Percentiles rank a stretch among this genome's conserved stretches.
Conservation (phyloP, 1,140 invertebrate species). For the Paraescarpia echinospica region DNA sequence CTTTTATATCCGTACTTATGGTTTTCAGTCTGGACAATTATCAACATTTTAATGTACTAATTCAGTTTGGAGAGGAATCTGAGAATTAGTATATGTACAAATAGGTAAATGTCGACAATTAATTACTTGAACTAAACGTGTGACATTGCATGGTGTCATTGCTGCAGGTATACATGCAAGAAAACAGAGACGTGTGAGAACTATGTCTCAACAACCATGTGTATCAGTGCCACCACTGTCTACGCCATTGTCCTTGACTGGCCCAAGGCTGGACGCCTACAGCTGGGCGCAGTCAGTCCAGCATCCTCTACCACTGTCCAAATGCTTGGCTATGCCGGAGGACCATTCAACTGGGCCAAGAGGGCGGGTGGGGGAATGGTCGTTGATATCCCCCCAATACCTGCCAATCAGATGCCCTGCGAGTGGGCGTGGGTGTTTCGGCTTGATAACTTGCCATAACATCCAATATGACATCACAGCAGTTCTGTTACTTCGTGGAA, state of each 20-base stretch:
- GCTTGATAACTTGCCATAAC: neutral
- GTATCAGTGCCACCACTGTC: neutral
- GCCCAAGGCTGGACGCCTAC: neutral
- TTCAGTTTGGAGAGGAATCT: too few species aligned
- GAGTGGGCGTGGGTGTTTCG: constrained; percentile 13
- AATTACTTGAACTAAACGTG: neutral
- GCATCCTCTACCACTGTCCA: neutral
- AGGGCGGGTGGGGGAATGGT: constrained; percentile 2
- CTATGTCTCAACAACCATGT: neutral
- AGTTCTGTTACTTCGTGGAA: neutral
- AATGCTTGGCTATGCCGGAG: neutral
- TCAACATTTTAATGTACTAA: too few species aligned
- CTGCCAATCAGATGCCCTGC: neutral
- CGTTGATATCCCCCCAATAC: constrained; percentile 7
- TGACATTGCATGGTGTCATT: neutral
- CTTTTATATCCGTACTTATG: too few species aligned
- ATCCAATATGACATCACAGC: neutral
- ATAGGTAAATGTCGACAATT: too few species aligned
- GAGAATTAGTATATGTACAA: too few species aligned
- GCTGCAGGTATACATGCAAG: neutral
- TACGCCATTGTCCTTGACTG: constrained; percentile 17
- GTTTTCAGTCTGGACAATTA: too few species aligned
- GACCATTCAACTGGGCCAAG: constrained; percentile 11
- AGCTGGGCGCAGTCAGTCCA: neutral
- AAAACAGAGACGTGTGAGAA: neutral